These are phyloP conservation scores for Pseudochirops corinnae DNA, from an alignment of 2,797 vertebrate species.

Conservation along the genomic window DNA sequence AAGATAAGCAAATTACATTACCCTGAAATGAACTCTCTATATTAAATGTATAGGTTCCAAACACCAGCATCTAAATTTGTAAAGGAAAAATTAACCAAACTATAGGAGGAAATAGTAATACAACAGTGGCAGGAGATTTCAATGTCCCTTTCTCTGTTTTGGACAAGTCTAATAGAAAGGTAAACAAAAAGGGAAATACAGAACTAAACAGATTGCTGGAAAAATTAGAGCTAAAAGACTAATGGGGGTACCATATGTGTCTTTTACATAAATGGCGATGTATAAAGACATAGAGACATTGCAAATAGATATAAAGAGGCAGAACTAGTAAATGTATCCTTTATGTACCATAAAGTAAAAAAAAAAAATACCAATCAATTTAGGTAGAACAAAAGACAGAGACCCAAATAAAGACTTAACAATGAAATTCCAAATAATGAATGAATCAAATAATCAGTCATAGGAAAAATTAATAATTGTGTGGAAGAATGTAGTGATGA, in stretches of 20 bases:
- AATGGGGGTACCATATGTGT: too few relatives aligned
- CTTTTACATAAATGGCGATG: neutral
- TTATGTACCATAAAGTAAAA: neutral
- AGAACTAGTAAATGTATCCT: neutral
- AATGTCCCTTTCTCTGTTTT: neutral
- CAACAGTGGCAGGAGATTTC: neutral
- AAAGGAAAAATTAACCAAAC: neutral
- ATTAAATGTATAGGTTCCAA: neutral
- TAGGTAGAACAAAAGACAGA: neutral
- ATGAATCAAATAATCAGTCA: neutral
- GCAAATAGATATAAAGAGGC: neutral
- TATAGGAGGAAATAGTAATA: neutral
- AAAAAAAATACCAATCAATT: neutral
- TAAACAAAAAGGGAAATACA: neutral
- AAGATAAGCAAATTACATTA: neutral
- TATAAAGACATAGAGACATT: neutral
- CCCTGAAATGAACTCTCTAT: neutral
- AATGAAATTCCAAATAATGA: neutral
- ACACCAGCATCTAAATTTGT: neutral
- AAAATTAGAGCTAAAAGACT: neutral
- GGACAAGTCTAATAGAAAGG: neutral
- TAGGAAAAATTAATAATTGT: neutral
- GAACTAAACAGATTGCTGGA: neutral
- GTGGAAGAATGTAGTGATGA: neutral
- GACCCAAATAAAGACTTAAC: neutral